A percentile compares a stretch with the other conserved stretches of the same genome.
Conservation (phyloP, 1,140 invertebrate species). For the Sesamia nonagrioides region DNA sequence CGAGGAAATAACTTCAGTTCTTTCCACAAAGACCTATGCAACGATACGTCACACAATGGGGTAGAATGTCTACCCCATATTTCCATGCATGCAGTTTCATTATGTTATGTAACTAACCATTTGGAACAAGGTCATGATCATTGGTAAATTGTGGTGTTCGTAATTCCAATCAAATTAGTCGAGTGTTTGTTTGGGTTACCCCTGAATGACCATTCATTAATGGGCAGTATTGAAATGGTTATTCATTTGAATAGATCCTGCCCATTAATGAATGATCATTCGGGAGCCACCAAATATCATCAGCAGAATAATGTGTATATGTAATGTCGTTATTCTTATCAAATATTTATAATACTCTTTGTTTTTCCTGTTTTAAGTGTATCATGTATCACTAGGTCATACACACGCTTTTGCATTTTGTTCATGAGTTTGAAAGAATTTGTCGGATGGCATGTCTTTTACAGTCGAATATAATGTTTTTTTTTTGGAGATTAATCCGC, state of each 20-base stretch:
- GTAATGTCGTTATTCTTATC: conserved; percentile 20
- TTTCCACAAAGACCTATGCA: too few species aligned
- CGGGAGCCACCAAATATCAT: not conserved
- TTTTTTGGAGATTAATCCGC: too few species aligned
- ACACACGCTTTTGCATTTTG: not conserved
- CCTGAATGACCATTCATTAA: not conserved
- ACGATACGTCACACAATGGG: too few species aligned
- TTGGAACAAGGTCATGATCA: conserved; percentile 27
- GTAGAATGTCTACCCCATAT: too few species aligned
- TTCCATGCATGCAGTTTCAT: too few species aligned
- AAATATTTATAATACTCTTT: conserved; percentile 6
- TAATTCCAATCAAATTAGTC: not conserved
- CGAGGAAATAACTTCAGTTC: too few species aligned
- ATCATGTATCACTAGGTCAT: conserved; percentile 22
- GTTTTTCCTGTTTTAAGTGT: conserved; percentile 11
- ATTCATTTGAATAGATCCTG: too few species aligned
- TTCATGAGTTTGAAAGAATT: not conserved
- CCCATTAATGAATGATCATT: too few species aligned
- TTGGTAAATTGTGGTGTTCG: not conserved
- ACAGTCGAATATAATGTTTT: too few species aligned
- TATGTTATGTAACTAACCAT: too few species aligned
- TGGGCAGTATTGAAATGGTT: not conserved
- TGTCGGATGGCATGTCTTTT: too few species aligned
- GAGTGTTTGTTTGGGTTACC: not conserved
- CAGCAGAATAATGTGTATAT: conserved; percentile 4